These are phyloP conservation scores for Acanthosepion pharaonis DNA, from an alignment of 2,888 invertebrate genomes.

Conservation along the genomic window DNA sequence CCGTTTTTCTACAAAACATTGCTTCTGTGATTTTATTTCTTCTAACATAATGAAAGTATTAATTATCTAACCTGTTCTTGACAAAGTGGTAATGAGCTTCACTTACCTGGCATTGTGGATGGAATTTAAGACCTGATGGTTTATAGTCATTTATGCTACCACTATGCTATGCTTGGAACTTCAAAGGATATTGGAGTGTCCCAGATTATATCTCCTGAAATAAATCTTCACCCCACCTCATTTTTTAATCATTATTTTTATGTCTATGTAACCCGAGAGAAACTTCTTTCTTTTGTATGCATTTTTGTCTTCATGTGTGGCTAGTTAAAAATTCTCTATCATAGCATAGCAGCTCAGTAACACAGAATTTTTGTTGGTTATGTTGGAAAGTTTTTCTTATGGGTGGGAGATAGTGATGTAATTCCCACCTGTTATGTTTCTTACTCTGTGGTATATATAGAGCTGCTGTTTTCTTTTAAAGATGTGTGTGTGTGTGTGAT, in stretches of 20 bases:
- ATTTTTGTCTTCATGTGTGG: neutral
- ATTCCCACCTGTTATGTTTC: neutral
- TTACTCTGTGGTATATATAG: neutral
- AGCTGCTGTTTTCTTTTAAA: neutral
- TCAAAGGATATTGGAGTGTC: no score
- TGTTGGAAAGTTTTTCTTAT: neutral
- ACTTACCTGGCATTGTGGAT: no score
- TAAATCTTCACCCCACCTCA: neutral
- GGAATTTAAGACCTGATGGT: no score
- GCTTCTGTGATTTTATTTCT: neutral
- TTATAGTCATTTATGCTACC: no score
- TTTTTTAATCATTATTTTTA: neutral
- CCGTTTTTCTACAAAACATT: neutral
- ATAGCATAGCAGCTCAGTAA: neutral
- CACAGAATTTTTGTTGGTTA: neutral
- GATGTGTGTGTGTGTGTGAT: no score
- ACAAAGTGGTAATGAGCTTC: neutral
- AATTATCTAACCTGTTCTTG: neutral
- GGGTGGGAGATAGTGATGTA: neutral
- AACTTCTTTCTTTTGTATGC: neutral
- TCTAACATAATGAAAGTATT: neutral
- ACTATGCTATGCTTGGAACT: no score
- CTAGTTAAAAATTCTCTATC: neutral
- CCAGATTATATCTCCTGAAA: neutral
- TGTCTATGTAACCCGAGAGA: neutral